phyloP scores from a whole-genome alignment of 2,113 vertebrate species.

The Ciconia boyciana region DNA sequence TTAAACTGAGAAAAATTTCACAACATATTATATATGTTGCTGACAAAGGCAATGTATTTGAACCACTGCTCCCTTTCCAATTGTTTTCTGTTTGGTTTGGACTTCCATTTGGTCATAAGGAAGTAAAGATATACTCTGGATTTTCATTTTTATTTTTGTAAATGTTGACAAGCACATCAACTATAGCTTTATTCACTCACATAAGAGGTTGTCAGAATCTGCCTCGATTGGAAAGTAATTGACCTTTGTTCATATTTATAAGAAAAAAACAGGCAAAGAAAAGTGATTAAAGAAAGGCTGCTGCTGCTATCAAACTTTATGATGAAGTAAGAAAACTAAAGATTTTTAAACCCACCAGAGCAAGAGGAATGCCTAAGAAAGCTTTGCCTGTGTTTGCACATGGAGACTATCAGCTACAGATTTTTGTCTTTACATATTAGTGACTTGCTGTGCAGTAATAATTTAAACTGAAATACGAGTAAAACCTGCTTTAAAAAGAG shows the following conservation, averaged over 20 bases:
- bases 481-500: neutral
- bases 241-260: conserved; percentile 71
- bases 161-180: conserved; percentile 63
- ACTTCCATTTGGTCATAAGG: neutral
- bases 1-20: neutral
- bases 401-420: neutral
- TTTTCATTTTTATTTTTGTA: neutral
- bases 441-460: neutral
- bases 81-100: neutral
- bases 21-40: neutral
- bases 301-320: neutral
- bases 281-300: conserved; percentile 13
- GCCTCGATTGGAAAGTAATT: conserved; percentile 65
- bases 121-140: neutral
- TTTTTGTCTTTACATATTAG: neutral
- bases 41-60: neutral
- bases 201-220: conserved; percentile 68
- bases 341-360: neutral
- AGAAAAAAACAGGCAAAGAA: conserved; percentile 59
- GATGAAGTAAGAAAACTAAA: neutral
- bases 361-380: neutral
- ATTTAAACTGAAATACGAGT: neutral
- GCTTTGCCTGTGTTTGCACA: neutral
- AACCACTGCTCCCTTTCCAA: neutral
- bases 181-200: conserved; percentile 62